Percentiles rank a stretch among this genome's conserved stretches.
Evolutionary conservation across 2,888 invertebrate genomes (phyloP).

Genomic region (Caenorhabditis doughertyi): DNA sequence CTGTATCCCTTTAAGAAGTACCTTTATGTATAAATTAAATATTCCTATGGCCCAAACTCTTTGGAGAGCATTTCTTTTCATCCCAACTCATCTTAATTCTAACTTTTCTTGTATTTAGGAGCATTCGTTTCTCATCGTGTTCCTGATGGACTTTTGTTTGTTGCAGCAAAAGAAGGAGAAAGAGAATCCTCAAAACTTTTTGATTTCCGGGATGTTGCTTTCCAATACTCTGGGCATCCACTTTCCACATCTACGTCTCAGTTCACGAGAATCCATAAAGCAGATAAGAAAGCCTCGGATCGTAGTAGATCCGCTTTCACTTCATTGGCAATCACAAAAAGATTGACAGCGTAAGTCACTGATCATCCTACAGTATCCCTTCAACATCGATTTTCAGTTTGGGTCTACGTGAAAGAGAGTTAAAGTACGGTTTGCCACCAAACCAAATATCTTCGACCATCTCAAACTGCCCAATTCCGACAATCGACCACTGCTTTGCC

Average conservation of each 20-base stretch:
- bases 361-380: neutral
- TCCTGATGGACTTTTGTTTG: conserved; percentile 77
- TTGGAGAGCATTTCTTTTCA: neutral
- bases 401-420: conserved; percentile 72
- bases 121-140: conserved; percentile 69
- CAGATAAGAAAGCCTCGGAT: conserved; percentile 69
- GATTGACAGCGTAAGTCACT: conserved; percentile 65
- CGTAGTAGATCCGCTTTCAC: conserved; percentile 71
- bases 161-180: conserved; percentile 78
- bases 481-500: conserved; percentile 68
- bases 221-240: conserved; percentile 72
- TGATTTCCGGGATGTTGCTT: conserved; percentile 76
- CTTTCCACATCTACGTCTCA: conserved; percentile 67
- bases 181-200: conserved; percentile 75
- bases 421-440: conserved; percentile 72
- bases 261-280: conserved; percentile 65
- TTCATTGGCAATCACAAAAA: conserved; percentile 70
- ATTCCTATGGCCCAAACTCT: too few species aligned
- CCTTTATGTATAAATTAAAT: too few species aligned
- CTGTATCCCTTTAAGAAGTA: too few species aligned
- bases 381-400: conserved; percentile 60
- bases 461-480: conserved; percentile 72
- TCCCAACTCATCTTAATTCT: neutral
- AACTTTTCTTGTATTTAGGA: conserved; percentile 42
- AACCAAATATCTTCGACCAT: conserved; percentile 73